phyloP scores from a whole-genome alignment of 2,113 vertebrate species.

The Polypterus senegalus region DNA sequence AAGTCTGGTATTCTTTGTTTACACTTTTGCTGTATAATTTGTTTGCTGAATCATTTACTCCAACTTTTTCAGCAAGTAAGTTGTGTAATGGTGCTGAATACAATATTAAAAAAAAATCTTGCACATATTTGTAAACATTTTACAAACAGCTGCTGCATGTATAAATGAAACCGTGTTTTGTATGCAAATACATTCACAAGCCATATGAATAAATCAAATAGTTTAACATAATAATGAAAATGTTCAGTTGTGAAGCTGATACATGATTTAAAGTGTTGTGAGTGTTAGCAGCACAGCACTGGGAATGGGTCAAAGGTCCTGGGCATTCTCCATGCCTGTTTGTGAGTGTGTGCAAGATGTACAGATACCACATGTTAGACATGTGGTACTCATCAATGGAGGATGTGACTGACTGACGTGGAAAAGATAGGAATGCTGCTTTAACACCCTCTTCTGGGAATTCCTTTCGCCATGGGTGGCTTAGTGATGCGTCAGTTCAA shows the following conservation, averaged over 20 bases:
- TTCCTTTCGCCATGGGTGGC: slow-evolving; percentile 31
- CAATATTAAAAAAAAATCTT: too few species aligned
- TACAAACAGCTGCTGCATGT: too few species aligned
- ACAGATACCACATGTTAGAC: slow-evolving; percentile 35
- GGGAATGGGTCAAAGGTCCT: slow-evolving; percentile 34
- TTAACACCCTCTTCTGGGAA: slow-evolving; percentile 35
- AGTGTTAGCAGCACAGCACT: slow-evolving; percentile 22
- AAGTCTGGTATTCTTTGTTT: too few species aligned
- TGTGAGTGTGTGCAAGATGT: slow-evolving; percentile 26
- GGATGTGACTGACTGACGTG: slow-evolving; percentile 45
- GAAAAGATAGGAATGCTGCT: slow-evolving; percentile 43
- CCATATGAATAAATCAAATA: too few species aligned
- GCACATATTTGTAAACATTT: too few species aligned
- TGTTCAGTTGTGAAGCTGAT: neutral
- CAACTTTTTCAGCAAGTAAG: too few species aligned
- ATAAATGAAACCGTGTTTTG: too few species aligned
- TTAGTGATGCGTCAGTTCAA: neutral
- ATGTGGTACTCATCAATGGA: slow-evolving; percentile 49
- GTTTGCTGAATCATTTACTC: too few species aligned
- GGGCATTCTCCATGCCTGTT: slow-evolving; percentile 35
- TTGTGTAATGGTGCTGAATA: too few species aligned
- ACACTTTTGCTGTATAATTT: too few species aligned
- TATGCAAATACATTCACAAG: too few species aligned
- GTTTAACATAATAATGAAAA: too few species aligned
- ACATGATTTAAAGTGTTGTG: slow-evolving; percentile 21